Evolutionary conservation across 2,888 invertebrate genomes (phyloP).

Genomic region (Cyclophora albipunctata): DNA sequence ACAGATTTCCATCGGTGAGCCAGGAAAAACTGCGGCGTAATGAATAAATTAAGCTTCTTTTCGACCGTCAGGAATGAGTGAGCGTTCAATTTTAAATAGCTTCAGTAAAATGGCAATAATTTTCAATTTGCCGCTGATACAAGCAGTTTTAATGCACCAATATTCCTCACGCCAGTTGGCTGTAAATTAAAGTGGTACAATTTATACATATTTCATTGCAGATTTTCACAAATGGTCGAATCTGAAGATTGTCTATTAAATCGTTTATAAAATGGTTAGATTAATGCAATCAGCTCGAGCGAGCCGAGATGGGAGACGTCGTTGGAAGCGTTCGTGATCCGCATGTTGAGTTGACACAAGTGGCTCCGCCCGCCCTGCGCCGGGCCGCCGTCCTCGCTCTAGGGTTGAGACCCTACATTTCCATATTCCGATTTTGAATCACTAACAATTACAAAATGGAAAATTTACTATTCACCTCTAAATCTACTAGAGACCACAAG

Average conservation of each 20-base stretch:
- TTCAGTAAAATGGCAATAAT: constrained; percentile 30
- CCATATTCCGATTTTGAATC: constrained; percentile 68
- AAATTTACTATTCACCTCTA: constrained; percentile 35
- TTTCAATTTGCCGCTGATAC: constrained; percentile 33
- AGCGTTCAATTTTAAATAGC: constrained; percentile 36
- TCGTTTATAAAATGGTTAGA: constrained; percentile 71
- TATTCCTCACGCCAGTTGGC: constrained; percentile 18
- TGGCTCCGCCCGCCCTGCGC: constrained; percentile 28
- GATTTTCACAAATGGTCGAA: constrained; percentile 46
- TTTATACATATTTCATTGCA: constrained; percentile 24
- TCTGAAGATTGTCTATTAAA: constrained; percentile 67
- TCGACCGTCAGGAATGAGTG: constrained; percentile 34
- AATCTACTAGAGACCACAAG: constrained; percentile 19
- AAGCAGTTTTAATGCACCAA: constrained; percentile 20
- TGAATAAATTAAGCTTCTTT: constrained; percentile 49
- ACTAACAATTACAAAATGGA: constrained; percentile 54
- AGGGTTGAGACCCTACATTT: constrained; percentile 52
- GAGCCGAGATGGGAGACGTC: constrained; percentile 68
- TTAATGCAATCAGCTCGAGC: constrained; percentile 70
- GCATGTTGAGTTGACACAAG: constrained; percentile 62
- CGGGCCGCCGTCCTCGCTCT: constrained; percentile 28
- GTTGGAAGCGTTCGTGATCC: constrained; percentile 64
- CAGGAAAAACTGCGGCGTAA: constrained; percentile 41
- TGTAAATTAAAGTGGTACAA: constrained; percentile 20
- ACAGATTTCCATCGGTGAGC: constrained; percentile 29